Conservation (phyloP, 2,888 invertebrate genomes). For the Oscheius sp. region DNA sequence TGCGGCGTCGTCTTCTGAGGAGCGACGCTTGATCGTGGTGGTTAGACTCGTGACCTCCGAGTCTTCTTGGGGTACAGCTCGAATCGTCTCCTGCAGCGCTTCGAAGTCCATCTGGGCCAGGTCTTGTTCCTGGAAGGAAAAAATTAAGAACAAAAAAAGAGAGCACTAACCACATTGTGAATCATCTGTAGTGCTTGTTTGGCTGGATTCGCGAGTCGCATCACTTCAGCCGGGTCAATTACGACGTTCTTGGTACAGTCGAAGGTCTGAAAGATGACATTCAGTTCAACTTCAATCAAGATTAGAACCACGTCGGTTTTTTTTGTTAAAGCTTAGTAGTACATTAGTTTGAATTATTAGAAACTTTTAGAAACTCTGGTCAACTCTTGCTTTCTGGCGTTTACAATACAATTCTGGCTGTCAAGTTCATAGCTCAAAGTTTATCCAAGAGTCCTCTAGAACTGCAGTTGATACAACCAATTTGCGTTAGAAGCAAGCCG, state of each 20-base stretch:
- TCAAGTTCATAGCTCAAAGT: too few relatives aligned
- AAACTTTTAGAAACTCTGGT: too few relatives aligned
- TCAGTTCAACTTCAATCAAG: not conserved
- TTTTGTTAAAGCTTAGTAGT: too few relatives aligned
- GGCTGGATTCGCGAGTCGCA: constrained; percentile 3
- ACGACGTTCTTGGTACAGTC: constrained; percentile 55
- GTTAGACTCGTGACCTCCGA: not conserved
- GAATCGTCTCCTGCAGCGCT: not conserved
- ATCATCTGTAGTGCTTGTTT: constrained; percentile 3
- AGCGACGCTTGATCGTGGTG: constrained; percentile 4
- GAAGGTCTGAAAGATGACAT: constrained; percentile 24
- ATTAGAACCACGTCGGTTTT: not conserved
- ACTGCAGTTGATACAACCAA: too few relatives aligned
- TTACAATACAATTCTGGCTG: too few relatives aligned
- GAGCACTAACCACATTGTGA: not conserved
- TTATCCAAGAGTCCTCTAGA: too few relatives aligned
- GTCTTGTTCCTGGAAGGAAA: constrained; percentile 11
- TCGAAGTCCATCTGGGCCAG: not conserved
- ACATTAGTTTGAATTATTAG: too few relatives aligned
- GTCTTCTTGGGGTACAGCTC: not conserved
- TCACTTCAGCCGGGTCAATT: constrained; percentile 47
- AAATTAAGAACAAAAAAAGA: not conserved
- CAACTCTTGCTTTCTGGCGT: too few relatives aligned
- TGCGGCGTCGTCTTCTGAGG: not conserved
- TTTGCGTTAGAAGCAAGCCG: too few relatives aligned